These are phyloP conservation scores for Sardinella longiceps DNA, from an alignment of 2,797 vertebrate genomes.

Conservation along the genomic window DNA sequence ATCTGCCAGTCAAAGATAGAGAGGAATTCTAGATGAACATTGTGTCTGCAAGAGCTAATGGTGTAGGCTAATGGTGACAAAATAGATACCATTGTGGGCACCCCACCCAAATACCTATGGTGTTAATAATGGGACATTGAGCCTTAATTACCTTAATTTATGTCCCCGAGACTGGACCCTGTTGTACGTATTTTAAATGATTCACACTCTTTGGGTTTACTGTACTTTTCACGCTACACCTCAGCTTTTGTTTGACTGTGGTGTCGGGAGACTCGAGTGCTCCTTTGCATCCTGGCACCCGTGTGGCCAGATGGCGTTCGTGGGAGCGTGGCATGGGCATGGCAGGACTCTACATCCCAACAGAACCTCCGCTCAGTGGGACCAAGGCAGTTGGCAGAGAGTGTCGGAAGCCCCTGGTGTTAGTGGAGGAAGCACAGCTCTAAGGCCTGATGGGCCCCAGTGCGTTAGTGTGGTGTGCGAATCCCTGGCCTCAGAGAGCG, in stretches of 20 bases:
- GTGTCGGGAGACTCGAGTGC: slow-evolving; percentile 19
- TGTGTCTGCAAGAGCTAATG: no score
- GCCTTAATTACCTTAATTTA: no score
- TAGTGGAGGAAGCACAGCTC: slow-evolving; percentile 70
- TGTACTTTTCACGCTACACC: background rate
- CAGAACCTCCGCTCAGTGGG: slow-evolving; percentile 66
- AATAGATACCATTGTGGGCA: no score
- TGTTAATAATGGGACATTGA: no score
- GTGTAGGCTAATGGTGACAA: no score
- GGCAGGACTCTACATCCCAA: slow-evolving; percentile 49
- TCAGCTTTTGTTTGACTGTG: background rate
- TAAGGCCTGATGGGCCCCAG: slow-evolving; percentile 64
- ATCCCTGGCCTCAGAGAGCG: background rate
- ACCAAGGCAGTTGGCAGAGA: slow-evolving; percentile 64
- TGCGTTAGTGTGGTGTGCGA: slow-evolving; percentile 30
- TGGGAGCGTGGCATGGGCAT: slow-evolving; percentile 47
- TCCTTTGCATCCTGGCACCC: slow-evolving; percentile 35
- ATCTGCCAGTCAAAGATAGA: no score
- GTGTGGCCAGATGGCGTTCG: slow-evolving; percentile 52
- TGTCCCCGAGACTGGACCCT: no score
- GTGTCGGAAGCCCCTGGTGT: slow-evolving; percentile 75
- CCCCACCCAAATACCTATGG: no score
- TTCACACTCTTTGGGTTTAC: no score
- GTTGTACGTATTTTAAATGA: no score
- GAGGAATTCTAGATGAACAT: no score